These are phyloP conservation scores for Drosophila aldrichi DNA, from an alignment of 2,888 invertebrate genomes.

Conservation along the genomic window DNA sequence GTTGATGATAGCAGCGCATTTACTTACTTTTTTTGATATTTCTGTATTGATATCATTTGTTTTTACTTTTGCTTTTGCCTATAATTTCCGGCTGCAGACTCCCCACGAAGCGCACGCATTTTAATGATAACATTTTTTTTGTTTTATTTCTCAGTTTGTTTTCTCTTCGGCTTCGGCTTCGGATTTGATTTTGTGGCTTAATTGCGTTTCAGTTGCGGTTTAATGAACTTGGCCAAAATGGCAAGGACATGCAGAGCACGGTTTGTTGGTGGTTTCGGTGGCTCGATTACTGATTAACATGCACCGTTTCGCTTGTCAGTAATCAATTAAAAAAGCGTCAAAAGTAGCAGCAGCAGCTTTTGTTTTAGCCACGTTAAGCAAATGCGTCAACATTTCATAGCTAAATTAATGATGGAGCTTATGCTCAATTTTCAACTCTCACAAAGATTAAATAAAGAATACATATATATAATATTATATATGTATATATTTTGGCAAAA, in stretches of 20 bases:
- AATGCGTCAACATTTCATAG: conserved; percentile 43
- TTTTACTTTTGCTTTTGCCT: background rate
- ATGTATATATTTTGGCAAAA: conserved; percentile 14
- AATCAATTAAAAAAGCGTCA: conserved; percentile 57
- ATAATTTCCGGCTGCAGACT: conserved; percentile 44
- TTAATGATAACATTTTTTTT: conserved; percentile 46
- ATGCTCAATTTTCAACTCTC: conserved; percentile 10
- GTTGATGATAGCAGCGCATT: conserved; percentile 39
- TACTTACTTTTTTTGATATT: conserved; percentile 9
- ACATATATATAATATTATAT: conserved; percentile 42
- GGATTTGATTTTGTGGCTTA: conserved; percentile 39
- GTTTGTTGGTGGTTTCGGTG: conserved; percentile 19
- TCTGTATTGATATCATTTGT: no score
- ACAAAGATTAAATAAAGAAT: conserved; percentile 11
- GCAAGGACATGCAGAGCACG: conserved; percentile 61
- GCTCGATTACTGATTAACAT: conserved; percentile 51
- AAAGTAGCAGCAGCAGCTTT: conserved; percentile 9
- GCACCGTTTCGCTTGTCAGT: conserved; percentile 57
- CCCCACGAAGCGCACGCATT: conserved; percentile 52
- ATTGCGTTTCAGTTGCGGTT: conserved; percentile 47
- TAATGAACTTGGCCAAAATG: conserved; percentile 51
- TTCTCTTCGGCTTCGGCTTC: conserved; percentile 11
- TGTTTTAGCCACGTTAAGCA: conserved; percentile 50
- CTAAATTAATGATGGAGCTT: conserved; percentile 56
- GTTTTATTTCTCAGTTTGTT: background rate